Evolutionary conservation across 1,140 invertebrate genomes (phyloP), one percentile per base, ranked within the genome.

Genomic region (Hyphantria cunea): DNA sequence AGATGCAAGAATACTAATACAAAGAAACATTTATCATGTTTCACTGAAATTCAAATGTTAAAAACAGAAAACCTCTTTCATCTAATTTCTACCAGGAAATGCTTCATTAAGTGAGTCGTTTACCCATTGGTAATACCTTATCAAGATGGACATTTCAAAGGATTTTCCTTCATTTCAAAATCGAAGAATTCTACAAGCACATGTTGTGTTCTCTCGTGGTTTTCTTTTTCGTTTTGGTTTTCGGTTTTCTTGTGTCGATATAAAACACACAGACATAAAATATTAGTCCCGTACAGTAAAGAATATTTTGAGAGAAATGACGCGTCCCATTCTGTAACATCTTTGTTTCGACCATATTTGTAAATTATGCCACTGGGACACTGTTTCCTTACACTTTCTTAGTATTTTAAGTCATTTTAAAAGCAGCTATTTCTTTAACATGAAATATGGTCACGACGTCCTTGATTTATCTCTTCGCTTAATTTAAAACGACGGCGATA

Each of bases 21-120:
- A 25, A 25, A 25, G 17, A 25, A 25, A 25, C 5, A 25, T 25
- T 25, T 25, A 25, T 25, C 17, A 25, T 25, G 17, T 25, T 25
- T 25, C 17, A 25, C 17, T 5, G 17, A 25, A 25, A 25, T 25
- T 25, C 17, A 25, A 25, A 25, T 25, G 17, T 25, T 25, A 5
- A 25, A 25, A 25, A 25, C 17, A 25, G 17, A 25, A 3, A 25
- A 25, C 17, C 44, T 69, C 74, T 82, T 80, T 82, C 64, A 79
- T 82, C 74, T 75, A 58, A 49, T 72, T 70, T 70, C 54, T 56
- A 77, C 61, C 74, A 80, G 81, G 79, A 82, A 82, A 68, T 64
- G 70, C 65, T 64, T 73, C 66, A 80, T 81, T 84, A 74, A 33
- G 32, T 54, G 42, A 64, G 64, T 61, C 66, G 60, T 61, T 68